Evolutionary conservation across 2,797 vertebrate species (phyloP), one percentile per base, ranked within the genome.

Genomic region (Schizopygopsis pylzovi): DNA sequence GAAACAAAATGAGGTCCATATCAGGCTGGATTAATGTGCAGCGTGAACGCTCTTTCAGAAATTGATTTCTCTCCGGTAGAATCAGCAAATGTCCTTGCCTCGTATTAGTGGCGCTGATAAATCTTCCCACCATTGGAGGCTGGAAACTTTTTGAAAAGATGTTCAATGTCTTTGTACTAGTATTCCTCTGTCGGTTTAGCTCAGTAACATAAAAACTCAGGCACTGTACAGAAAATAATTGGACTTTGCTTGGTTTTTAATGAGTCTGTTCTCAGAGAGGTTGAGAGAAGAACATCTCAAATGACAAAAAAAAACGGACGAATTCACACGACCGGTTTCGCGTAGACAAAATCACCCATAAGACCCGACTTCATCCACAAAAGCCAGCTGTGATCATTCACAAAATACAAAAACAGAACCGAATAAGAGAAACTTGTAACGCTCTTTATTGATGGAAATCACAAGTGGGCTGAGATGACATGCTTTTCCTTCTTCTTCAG

Each of bases 1-100:
- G 92, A 95, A 94, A 95, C 93, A 94, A 95, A 94, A 82, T 93
- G 89, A 41, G 79, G 56, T 90, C 85, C 85, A 83, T 49, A 86
- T 92, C 91, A 92, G 92, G 88, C 88, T 8, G 86, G 92, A 92
- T 91, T 92, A 92, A 92, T 91, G 65, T 89, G 82, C 84, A 92
- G 91, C 85, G 86, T 93, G 93, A 94, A 93, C 92, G 93, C 88
- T 91, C 84, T 87, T 89, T 93, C 87, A 90, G 87, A 90, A 92
- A 94, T 92, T 90, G 84, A 95, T 93, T 95, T 93, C 90, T 93
- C 91, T 94, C 91, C 88, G 92, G 89, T 91, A 91, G 90, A 90
- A 91, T 92, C 84, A 87, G 76, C n/a, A 93, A 93, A 92, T 93
- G 91, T 91, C 88, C 90, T 89, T 89, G 90, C 89, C 85, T 83